Conservation (phyloP, 2,113 vertebrate species). For the Lycocorax pyrrhopterus region DNA sequence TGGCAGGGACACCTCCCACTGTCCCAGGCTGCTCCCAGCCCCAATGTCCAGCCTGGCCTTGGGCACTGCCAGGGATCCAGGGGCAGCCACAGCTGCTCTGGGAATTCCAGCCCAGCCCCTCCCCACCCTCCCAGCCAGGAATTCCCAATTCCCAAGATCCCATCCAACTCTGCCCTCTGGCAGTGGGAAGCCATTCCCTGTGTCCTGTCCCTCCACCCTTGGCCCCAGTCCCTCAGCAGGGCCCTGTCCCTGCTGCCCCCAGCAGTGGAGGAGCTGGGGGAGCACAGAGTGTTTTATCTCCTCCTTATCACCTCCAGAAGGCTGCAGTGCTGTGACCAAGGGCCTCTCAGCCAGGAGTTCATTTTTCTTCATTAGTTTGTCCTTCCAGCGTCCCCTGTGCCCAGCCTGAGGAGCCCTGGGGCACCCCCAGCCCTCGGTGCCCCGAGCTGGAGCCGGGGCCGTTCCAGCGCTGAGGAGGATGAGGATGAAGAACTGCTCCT, state of each 20-base stretch:
- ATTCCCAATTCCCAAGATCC: not conserved
- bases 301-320: accelerated
- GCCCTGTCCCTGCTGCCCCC: not conserved
- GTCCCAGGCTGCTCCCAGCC: too few relatives aligned
- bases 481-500: not conserved
- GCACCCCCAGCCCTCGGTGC: accelerated
- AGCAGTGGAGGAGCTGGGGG: accelerated
- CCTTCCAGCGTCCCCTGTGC: accelerated
- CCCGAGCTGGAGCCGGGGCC: accelerated
- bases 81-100: too few relatives aligned
- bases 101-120: too few relatives aligned
- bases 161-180: not conserved
- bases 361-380: accelerated
- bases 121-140: not conserved
- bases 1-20: not conserved
- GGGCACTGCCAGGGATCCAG: too few relatives aligned
- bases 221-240: not conserved
- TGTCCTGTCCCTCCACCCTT: not conserved
- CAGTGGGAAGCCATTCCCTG: not conserved
- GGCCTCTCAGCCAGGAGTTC: accelerated
- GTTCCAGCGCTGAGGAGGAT: accelerated
- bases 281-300: accelerated
- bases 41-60: too few relatives aligned
- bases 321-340: accelerated
- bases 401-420: accelerated